phyloP scores from a whole-genome alignment of 2,113 vertebrate genomes.

The Chlorodrepanis virens region DNA sequence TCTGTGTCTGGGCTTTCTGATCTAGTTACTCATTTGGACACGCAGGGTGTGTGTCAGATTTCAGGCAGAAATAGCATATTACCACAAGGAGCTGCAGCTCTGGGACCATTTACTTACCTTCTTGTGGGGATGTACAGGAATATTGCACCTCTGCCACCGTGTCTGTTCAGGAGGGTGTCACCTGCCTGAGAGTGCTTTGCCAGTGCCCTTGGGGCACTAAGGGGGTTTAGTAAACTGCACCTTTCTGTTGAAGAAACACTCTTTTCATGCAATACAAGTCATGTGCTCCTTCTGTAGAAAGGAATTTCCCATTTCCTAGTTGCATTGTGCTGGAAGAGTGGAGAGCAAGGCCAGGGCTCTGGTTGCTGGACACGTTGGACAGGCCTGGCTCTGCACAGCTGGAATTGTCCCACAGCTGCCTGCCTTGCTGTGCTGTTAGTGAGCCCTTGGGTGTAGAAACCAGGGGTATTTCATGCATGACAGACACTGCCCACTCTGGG shows the following conservation, averaged over 20 bases:
- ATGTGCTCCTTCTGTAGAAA: not conserved
- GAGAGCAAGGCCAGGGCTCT: not conserved
- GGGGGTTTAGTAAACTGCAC: not conserved
- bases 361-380: accelerated
- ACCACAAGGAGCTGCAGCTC: not conserved
- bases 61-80: not conserved
- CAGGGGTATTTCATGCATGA: not conserved
- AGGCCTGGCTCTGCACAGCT: accelerated
- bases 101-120: not conserved
- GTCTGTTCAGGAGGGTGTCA: not conserved
- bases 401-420: not conserved
- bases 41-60: not conserved
- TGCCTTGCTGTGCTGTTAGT: not conserved
- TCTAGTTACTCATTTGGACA: not conserved
- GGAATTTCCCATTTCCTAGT: not conserved
- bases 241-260: not conserved
- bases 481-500: not conserved
- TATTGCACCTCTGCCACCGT: not conserved
- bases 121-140: not conserved
- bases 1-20: not conserved
- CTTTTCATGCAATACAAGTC: not conserved
- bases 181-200: not conserved
- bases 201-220: not conserved
- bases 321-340: accelerated
- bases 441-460: not conserved